These are phyloP conservation scores for Xyliphius kryptos DNA, from an alignment of 2,113 vertebrate species.

Conservation along the genomic window DNA sequence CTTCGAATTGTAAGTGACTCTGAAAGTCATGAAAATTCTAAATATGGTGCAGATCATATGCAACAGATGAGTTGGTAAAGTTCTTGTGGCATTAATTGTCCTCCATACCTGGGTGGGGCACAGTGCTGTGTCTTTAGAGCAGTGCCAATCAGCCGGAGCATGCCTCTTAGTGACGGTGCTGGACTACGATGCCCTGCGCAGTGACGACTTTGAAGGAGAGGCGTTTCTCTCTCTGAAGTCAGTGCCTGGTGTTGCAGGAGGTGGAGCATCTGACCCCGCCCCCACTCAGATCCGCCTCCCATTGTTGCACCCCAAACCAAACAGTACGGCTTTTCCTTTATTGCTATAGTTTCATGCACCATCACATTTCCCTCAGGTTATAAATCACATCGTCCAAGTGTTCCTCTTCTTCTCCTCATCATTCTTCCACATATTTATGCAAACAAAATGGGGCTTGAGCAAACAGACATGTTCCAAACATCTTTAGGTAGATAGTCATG, in stretches of 20 bases:
- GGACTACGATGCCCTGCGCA: slow-evolving; percentile 76
- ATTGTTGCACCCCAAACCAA: slow-evolving; percentile 77
- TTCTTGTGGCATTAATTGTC: slow-evolving; percentile 9
- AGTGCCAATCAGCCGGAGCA: slow-evolving; percentile 72
- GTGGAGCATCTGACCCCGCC: slow-evolving; percentile 20
- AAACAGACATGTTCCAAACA: too few species aligned
- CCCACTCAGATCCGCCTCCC: slow-evolving; percentile 77
- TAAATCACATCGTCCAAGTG: too few species aligned
- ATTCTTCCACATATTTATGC: too few species aligned
- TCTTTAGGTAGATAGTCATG: too few species aligned
- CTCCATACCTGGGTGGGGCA: not conserved
- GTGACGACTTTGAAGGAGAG: slow-evolving; percentile 88
- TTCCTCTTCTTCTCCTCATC: too few species aligned
- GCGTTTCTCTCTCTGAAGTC: slow-evolving; percentile 76
- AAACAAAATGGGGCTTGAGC: too few species aligned
- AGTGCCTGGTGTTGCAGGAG: slow-evolving; percentile 62
- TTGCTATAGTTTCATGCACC: too few species aligned
- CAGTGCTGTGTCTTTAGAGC: slow-evolving; percentile 79
- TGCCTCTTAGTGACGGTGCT: slow-evolving; percentile 85
- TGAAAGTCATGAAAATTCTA: not conserved
- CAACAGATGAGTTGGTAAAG: too few species aligned
- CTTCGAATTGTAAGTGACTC: slow-evolving; percentile 81
- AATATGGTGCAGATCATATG: too few species aligned
- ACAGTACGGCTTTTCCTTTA: slow-evolving; percentile 56
- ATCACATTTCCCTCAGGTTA: too few species aligned